Evolutionary conservation across 2,113 vertebrate species (phyloP).

Genomic region (Casuarius casuarius): DNA sequence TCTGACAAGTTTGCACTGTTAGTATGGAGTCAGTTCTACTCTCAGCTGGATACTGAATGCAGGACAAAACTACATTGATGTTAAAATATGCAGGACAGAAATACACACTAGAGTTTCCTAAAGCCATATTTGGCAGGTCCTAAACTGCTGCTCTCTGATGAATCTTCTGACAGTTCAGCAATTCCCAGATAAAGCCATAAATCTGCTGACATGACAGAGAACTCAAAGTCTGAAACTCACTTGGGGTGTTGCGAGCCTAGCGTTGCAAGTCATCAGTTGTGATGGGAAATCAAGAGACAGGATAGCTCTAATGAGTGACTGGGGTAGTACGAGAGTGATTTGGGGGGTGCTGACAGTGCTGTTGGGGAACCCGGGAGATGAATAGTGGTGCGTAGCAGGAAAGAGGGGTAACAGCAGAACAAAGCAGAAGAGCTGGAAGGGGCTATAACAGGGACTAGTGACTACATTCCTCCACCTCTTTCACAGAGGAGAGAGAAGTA

Average conservation of each 20-base stretch:
- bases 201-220: neutral
- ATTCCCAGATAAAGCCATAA: neutral
- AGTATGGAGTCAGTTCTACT: neutral
- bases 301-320: neutral
- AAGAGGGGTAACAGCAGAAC: neutral
- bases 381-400: neutral
- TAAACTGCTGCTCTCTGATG: neutral
- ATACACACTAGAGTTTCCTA: neutral
- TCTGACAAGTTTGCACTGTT: neutral
- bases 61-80: neutral
- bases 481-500: neutral
- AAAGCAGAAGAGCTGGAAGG: neutral
- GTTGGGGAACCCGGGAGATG: neutral
- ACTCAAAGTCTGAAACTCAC: neutral
- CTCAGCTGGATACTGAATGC: neutral
- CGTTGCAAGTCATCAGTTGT: neutral
- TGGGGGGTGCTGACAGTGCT: neutral
- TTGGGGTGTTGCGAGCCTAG: neutral
- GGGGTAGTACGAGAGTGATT: accelerated
- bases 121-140: neutral
- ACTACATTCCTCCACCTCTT: neutral
- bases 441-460: neutral
- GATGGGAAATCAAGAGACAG: neutral
- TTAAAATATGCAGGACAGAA: neutral
- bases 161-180: neutral